Base-by-base conservation (phyloP, 2,888 invertebrate species). In the Nipponacmea schrenckii region DNA sequence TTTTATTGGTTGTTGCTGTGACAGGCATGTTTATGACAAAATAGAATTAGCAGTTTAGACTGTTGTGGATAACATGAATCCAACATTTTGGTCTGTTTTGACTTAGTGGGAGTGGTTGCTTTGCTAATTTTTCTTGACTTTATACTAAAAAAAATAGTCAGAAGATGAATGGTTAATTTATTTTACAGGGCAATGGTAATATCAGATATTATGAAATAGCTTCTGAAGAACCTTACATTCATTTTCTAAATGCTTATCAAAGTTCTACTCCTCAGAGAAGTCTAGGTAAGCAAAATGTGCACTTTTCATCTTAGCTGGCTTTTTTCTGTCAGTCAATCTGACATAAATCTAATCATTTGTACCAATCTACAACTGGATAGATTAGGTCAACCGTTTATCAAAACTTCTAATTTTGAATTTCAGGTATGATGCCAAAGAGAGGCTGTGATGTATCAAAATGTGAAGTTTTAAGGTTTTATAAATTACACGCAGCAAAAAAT, bases 221-320 rank as follows among this genome's bases (percentile, higher is more conserved):
- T 20, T 94, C 96, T 0, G 96, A 96, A 86, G 94, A 95, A 4
- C 97, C 97, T 0, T 97, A 96, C 90, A 95, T 97, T 74, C 96
- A 97, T 90, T 98, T 96, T 90, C 96, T 98, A 88, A 97, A 95
- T 91, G 97, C 96, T 83, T 98, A 95, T 92, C 96, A 96, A 91
- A 96, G 97, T 48, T 95, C 96, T n/a, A 96, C 96, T 90, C 98
- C 98, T 68, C 98, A 98, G 90, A 92, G 97, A 91, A 97, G 97
- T 87, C 74, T 90, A 10, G 87, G 88, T 88, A 70, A 81, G 81
- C 81, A 20, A 7, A 3, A 27, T 10, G 62, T 31, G n/a, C 26
- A 20, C 1, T 39, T 8, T 39, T 10, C 10, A 39, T 39, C 8
- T 8, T 39, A 10, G 10, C 39, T 39, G 39, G 1, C 8, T 39